Percentiles rank a stretch among this genome's conserved stretches.
phyloP scores from a whole-genome alignment of 2,888 invertebrate genomes.

The Mechanitis mazaeus region DNA sequence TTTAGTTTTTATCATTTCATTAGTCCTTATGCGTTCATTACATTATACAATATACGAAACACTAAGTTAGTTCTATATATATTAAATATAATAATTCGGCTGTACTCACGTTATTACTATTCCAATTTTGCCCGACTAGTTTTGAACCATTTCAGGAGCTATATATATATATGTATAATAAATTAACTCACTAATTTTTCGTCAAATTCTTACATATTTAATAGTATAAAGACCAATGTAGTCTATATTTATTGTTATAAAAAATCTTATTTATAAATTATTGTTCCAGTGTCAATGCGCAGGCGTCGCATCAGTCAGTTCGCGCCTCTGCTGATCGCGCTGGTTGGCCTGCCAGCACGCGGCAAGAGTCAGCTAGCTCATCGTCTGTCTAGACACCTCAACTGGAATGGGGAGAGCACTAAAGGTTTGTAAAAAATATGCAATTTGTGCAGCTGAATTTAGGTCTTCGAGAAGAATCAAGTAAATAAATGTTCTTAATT shows the following conservation, averaged over 20 bases:
- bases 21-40: conserved; percentile 1
- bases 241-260: background rate
- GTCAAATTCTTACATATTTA: background rate
- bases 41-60: background rate
- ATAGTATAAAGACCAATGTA: background rate
- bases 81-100: background rate
- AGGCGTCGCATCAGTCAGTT: conserved; percentile 69
- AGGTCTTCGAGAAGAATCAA: too few species aligned
- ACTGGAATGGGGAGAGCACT: conserved; percentile 92
- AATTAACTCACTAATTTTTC: background rate
- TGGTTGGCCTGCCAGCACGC: conserved; percentile 93
- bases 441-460: too few species aligned
- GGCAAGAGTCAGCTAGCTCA: conserved; percentile 95
- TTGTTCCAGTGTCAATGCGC: conserved; percentile 68
- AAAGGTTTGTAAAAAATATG: conserved; percentile 76
- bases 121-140: too few species aligned
- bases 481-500: too few species aligned
- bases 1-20: too few species aligned
- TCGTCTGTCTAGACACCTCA: conserved; percentile 89
- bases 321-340: conserved; percentile 87
- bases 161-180: background rate
- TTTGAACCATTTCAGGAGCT: too few species aligned
- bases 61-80: background rate
- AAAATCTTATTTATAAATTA: conserved; percentile 7
- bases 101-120: too few species aligned